Evolutionary conservation across 1,140 invertebrate species (phyloP), one percentile per base, ranked within the genome.

Genomic region (Drosophila pectinifera): DNA sequence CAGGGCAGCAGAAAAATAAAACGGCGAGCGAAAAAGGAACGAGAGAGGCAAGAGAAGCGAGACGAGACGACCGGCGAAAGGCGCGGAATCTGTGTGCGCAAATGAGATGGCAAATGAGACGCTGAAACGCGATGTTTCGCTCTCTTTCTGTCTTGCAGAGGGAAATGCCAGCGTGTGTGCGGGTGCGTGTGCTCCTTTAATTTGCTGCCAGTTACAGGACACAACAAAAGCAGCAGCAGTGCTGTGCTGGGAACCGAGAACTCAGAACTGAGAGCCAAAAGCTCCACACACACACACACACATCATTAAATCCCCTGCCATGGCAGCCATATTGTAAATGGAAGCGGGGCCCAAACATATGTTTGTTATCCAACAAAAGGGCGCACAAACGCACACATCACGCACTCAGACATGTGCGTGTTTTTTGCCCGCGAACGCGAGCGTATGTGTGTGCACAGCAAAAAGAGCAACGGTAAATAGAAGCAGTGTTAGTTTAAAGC

Each of bases 261-360:
- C 26, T 5, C 1, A 26, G 26, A 26, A 6, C 26, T 6, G 22
- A 22, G 22, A 22, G 22, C 46, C 31, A 22, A 14, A 14, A 24
- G 42, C 38, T 7, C 31, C 36, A 36, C 34, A 36, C n/a, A 38
- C 14, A 24, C 51, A 14, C 20, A 41, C 26, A 42, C 26, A 65
- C 59, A 56, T 45, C 48, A 70, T 69, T 69, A 70, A 38, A 39
- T 70, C 26, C 58, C 59, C 42, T 26, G 36, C 70, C 51, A 41
- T 42, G 46, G 65, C 63, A 26, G 69, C 81, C 82, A 85, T 85
- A 85, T 85, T 85, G 82, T 65, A 74, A 78, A 78, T 78, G 74
- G 80, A 78, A 78, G 79, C 80, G 67, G 56, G 70, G 63, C 43
- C 55, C 78, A 74, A 85, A 85, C 82, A 85, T 85, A 85, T 85